These are phyloP conservation scores for Hypena proboscidalis DNA, from an alignment of 2,888 invertebrate genomes.

Conservation along the genomic window DNA sequence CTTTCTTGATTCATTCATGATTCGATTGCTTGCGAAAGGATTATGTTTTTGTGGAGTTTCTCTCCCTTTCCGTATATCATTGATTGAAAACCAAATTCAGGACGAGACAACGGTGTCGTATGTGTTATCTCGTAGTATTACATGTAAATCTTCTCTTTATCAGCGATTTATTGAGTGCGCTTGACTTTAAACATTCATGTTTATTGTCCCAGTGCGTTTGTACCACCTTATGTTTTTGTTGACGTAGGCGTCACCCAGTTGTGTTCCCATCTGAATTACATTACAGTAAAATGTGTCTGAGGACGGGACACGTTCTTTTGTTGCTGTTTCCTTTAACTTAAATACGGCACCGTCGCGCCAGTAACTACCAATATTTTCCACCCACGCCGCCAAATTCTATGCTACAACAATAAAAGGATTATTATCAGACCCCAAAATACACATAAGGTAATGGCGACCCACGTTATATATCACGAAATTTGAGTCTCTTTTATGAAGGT, in stretches of 20 bases:
- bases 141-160: constrained; percentile 74
- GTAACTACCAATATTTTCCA: constrained; percentile 65
- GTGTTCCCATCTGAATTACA: constrained; percentile 63
- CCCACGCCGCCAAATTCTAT: constrained; percentile 74
- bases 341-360: constrained; percentile 45
- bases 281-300: constrained; percentile 61
- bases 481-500: constrained; percentile 68
- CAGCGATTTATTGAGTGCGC: constrained; percentile 77
- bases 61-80: constrained; percentile 43
- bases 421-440: constrained; percentile 59
- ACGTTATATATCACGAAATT: constrained; percentile 67
- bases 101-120: constrained; percentile 61
- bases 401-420: constrained; percentile 65
- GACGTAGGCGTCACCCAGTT: constrained; percentile 79
- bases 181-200: constrained; percentile 71
- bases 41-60: constrained; percentile 34
- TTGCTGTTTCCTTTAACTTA: constrained; percentile 57
- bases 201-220: constrained; percentile 60
- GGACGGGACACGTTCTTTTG: constrained; percentile 59
- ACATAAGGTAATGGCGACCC: constrained; percentile 67
- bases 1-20: constrained; percentile 63
- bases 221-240: constrained; percentile 64
- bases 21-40: constrained; percentile 37
- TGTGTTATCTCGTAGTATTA: constrained; percentile 67
- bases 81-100: constrained; percentile 58